These are phyloP conservation scores for Sebastes taczanowskii DNA, from an alignment of 2,797 vertebrate species.

Conservation along the genomic window DNA sequence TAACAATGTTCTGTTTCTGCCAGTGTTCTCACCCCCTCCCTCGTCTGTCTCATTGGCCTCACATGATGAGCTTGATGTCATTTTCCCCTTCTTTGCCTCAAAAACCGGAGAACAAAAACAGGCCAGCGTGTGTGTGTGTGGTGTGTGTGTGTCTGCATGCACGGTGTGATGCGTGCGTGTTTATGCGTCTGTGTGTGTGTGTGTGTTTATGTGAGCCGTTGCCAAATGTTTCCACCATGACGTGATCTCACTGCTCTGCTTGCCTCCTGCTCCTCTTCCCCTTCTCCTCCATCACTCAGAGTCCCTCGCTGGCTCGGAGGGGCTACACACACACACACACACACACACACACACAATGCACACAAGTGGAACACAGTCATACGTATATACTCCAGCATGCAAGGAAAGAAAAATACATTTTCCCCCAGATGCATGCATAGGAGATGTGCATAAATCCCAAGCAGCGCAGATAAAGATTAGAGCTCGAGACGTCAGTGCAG, in stretches of 20 bases:
- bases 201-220: slow-evolving; percentile 66
- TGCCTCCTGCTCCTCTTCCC: slow-evolving; percentile 67
- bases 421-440: not conserved
- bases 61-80: slow-evolving; percentile 85
- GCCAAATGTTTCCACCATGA: slow-evolving; percentile 85
- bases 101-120: slow-evolving; percentile 79
- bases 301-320: slow-evolving; percentile 22
- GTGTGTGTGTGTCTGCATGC: not conserved
- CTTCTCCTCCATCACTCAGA: slow-evolving; percentile 61
- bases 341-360: not conserved
- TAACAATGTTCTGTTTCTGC: slow-evolving; percentile 71
- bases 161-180: slow-evolving; percentile 44
- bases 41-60: slow-evolving; percentile 74
- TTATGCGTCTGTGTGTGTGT: slow-evolving; percentile 33
- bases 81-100: slow-evolving; percentile 76
- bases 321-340: slow-evolving; percentile 21
- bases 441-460: slow-evolving; percentile 13
- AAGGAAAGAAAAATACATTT: not conserved
- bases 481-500: not conserved
- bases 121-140: slow-evolving; percentile 53
- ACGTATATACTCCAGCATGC: slow-evolving; percentile 19
- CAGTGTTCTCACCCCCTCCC: slow-evolving; percentile 61
- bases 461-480: slow-evolving; percentile 8
- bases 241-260: slow-evolving; percentile 74
- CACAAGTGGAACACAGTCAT: not conserved